phyloP scores from a whole-genome alignment of 2,888 invertebrate species.

The Bombyx huttoni region DNA sequence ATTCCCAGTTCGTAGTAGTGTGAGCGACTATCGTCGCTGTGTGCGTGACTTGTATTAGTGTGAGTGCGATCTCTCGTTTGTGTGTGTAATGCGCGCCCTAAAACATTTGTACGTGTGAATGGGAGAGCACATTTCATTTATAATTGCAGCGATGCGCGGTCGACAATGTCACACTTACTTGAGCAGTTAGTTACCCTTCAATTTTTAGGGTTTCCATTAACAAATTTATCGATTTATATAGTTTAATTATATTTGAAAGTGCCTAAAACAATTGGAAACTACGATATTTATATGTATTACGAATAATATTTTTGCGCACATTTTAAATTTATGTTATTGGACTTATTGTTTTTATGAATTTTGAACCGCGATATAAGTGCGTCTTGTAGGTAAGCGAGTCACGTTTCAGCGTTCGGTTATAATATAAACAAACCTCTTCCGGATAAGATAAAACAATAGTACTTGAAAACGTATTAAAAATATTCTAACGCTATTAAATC shows the following conservation, averaged over 20 bases:
- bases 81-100: constrained; percentile 52
- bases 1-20: constrained; percentile 52
- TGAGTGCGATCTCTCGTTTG: constrained; percentile 34
- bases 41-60: constrained; percentile 28
- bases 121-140: constrained; percentile 71
- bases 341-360: constrained; percentile 54
- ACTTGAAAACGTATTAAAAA: background rate
- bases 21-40: constrained; percentile 40
- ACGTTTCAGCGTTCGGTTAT: constrained; percentile 64
- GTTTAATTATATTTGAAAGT: background rate
- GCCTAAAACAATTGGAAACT: background rate
- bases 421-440: constrained; percentile 70
- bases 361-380: constrained; percentile 59
- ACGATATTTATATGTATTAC: no score
- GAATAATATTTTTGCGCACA: background rate
- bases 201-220: constrained; percentile 28
- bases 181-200: constrained; percentile 44
- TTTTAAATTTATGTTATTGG: constrained; percentile 25
- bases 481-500: background rate
- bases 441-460: constrained; percentile 64
- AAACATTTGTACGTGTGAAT: constrained; percentile 70
- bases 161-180: constrained; percentile 56
- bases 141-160: constrained; percentile 69
- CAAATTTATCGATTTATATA: background rate
- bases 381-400: constrained; percentile 46